These are phyloP conservation scores for Macaca mulatta DNA, from an alignment of 2,113 vertebrate genomes.

Conservation along the genomic window DNA sequence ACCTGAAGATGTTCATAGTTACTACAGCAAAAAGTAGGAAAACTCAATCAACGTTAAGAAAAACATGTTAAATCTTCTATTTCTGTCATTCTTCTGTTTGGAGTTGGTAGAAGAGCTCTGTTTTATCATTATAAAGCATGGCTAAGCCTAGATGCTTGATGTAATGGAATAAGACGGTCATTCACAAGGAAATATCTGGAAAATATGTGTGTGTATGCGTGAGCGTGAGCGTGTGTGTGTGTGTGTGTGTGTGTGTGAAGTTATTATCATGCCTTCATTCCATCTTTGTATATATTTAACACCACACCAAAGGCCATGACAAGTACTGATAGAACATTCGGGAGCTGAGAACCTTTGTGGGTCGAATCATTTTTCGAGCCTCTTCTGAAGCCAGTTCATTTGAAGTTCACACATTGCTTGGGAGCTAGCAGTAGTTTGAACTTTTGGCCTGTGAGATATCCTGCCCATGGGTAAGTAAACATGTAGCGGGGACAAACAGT, in stretches of 20 bases:
- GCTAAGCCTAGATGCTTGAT: conserved; percentile 37
- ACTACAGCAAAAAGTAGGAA: background rate
- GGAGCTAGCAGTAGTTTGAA: conserved; percentile 72
- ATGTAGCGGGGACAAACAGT: conserved; percentile 72
- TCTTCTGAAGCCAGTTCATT: conserved; percentile 64
- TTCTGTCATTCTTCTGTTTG: background rate
- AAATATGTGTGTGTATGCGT: background rate
- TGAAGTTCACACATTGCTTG: conserved; percentile 59
- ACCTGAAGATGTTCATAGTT: background rate
- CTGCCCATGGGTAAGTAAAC: conserved; percentile 75
- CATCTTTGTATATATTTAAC: background rate
- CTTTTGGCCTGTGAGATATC: conserved; percentile 74
- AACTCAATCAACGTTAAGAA: background rate
- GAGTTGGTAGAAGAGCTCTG: background rate
- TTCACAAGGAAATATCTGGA: conserved; percentile 7
- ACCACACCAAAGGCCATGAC: background rate
- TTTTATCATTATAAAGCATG: conserved; percentile 19
- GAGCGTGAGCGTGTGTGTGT: background rate
- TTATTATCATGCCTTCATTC: background rate
- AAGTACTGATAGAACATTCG: background rate
- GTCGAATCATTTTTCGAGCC: background rate
- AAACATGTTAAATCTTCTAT: background rate
- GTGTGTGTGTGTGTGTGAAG: rapidly evolving
- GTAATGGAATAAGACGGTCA: background rate
- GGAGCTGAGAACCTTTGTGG: background rate